Conservation (phyloP, 2,888 invertebrate species). For the Muscina levida region DNA sequence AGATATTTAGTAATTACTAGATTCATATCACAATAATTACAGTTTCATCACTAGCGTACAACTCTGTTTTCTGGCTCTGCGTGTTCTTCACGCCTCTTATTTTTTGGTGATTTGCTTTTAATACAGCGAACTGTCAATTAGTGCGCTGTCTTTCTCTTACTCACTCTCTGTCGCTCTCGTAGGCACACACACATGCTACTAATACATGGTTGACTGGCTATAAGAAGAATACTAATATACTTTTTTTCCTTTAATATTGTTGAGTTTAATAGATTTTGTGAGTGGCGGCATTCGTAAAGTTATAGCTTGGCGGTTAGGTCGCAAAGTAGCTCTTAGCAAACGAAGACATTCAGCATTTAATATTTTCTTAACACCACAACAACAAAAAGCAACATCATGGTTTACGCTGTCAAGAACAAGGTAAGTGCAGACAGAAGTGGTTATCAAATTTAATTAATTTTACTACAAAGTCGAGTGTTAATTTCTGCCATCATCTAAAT, state of each 20-base stretch:
- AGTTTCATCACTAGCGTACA: conserved; percentile 20
- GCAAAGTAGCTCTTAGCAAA: conserved; percentile 43
- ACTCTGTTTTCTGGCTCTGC: conserved; percentile 19
- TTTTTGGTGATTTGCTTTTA: too few species aligned
- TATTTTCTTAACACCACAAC: conserved; percentile 43
- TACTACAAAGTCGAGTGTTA: too few species aligned
- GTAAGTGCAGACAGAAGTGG: conserved; percentile 72
- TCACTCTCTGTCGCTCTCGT: not conserved
- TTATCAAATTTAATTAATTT: too few species aligned
- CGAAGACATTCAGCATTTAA: conserved; percentile 45
- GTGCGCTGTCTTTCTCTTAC: not conserved
- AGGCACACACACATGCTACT: not conserved
- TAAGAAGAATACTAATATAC: conserved; percentile 63
- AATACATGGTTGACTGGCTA: conserved; percentile 15
- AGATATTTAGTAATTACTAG: too few species aligned
- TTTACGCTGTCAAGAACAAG: conserved; percentile 75
- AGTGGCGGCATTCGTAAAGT: conserved; percentile 67
- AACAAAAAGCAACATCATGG: conserved; percentile 73
- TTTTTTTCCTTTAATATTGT: conserved; percentile 24
- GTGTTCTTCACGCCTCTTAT: conserved; percentile 34
- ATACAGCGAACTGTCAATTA: conserved; percentile 19
- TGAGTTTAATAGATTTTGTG: conserved; percentile 14
- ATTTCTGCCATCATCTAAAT: too few species aligned
- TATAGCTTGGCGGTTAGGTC: conserved; percentile 67
- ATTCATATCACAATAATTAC: too few species aligned